Conservation (phyloP, 2,797 vertebrate genomes). For the Prionace glauca region DNA sequence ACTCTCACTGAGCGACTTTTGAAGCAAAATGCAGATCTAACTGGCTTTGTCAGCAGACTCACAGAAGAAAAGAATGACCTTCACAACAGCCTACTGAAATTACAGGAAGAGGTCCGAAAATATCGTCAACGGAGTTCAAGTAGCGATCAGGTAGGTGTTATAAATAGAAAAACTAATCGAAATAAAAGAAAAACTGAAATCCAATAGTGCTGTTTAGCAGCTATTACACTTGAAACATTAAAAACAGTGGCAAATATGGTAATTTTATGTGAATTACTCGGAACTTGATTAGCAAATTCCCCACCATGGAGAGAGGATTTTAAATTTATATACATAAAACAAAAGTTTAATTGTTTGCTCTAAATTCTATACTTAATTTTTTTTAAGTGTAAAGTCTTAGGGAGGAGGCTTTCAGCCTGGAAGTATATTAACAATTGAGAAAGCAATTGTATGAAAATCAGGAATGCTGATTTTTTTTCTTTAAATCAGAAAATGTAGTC, state of each 20-base stretch:
- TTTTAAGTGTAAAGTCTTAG: no score
- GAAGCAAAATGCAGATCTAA: conserved; percentile 87
- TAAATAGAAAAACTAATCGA: background rate
- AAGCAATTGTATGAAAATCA: background rate
- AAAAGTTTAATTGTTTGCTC: background rate
- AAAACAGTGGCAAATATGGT: background rate
- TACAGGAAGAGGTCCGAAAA: conserved; percentile 79
- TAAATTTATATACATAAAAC: background rate
- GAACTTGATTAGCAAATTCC: background rate
- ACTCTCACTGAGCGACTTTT: conserved; percentile 79
- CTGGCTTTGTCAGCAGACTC: conserved; percentile 81
- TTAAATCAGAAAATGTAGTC: background rate
- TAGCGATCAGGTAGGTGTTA: conserved; percentile 56
- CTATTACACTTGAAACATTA: background rate
- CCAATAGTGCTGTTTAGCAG: background rate
- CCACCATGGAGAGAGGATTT: background rate
- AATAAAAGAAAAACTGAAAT: background rate
- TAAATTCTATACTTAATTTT: background rate
- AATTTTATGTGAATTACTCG: background rate
- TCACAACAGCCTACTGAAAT: conserved; percentile 71
- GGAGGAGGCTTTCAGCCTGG: background rate
- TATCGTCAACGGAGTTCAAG: conserved; percentile 57
- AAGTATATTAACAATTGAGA: background rate
- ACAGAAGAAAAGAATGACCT: conserved; percentile 93
- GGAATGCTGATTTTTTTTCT: background rate